Base-by-base conservation (phyloP, 2,888 invertebrate genomes). In the Tolmerus cingulatus region DNA sequence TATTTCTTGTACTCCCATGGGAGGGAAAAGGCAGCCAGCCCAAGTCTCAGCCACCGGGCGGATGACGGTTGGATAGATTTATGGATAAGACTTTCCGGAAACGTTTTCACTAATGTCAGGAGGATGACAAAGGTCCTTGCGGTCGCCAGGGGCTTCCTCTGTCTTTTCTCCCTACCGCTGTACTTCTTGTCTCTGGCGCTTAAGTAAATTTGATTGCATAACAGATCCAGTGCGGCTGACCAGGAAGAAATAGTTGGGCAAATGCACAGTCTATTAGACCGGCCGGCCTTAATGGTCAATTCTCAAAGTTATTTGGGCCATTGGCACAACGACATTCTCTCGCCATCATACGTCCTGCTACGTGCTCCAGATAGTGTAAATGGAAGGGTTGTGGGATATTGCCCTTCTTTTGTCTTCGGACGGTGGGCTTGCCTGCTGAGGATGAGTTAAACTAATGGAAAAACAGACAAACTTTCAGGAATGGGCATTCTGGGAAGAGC, bases 81-180 rank as follows among this genome's bases (percentile, higher is more conserved):
- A 51, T 82, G 82, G 82, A 57, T 82, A 37, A 57, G 82, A 82
- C 82, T 82, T 82, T 82, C 57, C 57, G 82, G 82, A 82, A 82
- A 55, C 57, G 82, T 78, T 78, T 78, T 78, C 78, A 78, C 78
- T 78, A 78, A 78, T 78, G 78, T 78, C 78, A 78, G 27, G 23
- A n/a, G 78, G 78, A 78, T 40, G 78, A 78, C 40, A 78, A 78
- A 78, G 78, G 78, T 78, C 78, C 43, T 55, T 78, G 78, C 78
- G 78, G 78, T 46, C 78, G 9, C 78, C 43, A 76, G 14, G 19
- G 76, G 37, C 8, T 37, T 5, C 14, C 76, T 76, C 23, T 23
- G 23, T 23, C 66, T 66, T 66, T 66, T 66, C 66, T 27, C 5
- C n/a, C 66, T 19, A n/a, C 51, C 2, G 30, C 19, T 34, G 19